phyloP scores from a whole-genome alignment of 2,888 invertebrate genomes.

The Tenthredo amoena region DNA sequence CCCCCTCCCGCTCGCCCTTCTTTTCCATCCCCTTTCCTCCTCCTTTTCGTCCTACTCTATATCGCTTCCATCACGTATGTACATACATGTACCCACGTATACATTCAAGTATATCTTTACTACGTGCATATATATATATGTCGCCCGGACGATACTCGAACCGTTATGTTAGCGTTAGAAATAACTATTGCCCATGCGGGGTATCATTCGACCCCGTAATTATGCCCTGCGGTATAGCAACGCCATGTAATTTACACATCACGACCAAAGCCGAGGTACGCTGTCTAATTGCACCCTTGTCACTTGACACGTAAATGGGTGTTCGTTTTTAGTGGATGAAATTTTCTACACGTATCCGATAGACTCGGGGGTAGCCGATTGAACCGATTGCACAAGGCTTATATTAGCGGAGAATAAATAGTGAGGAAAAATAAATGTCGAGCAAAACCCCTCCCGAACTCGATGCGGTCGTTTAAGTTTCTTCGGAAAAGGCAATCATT shows the following conservation, averaged over 20 bases:
- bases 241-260: slow-evolving; percentile 40
- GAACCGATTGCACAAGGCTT: background rate
- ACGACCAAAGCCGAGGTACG: slow-evolving; percentile 21
- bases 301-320: slow-evolving; percentile 13
- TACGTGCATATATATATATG: background rate
- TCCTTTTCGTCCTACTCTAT: slow-evolving; percentile 2
- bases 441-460: background rate
- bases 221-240: background rate
- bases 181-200: slow-evolving; percentile 32
- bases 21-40: slow-evolving; percentile 57
- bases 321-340: background rate
- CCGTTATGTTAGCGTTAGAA: slow-evolving; percentile 5
- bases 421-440: background rate
- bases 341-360: background rate
- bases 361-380: background rate
- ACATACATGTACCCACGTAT: background rate
- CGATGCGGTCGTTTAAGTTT: background rate
- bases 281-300: slow-evolving; percentile 49
- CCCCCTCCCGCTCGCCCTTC: slow-evolving; percentile 55
- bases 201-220: slow-evolving; percentile 40
- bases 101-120: background rate
- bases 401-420: background rate
- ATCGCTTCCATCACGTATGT: background rate
- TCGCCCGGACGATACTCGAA: slow-evolving; percentile 14
- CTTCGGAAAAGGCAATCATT: slow-evolving; percentile 65